Conservation (phyloP, 2,113 vertebrate species). For the Sceloporus tristichus region DNA sequence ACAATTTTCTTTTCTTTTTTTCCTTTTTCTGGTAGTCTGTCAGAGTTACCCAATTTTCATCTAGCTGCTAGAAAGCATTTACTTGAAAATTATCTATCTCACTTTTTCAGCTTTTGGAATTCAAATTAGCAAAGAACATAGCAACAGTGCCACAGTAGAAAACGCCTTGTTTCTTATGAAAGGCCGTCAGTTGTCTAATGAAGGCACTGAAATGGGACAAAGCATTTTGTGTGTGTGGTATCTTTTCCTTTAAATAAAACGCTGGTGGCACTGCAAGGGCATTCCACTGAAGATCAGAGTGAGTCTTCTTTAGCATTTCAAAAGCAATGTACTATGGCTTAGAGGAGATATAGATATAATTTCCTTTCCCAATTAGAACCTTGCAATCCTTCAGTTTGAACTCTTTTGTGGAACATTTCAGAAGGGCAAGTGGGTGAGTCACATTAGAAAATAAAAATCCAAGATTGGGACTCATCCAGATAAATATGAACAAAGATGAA, state of each 20-base stretch:
- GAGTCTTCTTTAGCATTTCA: not conserved
- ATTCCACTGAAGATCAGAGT: not conserved
- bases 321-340: not conserved
- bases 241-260: not conserved
- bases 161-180: not conserved
- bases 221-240: not conserved
- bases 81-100: not conserved
- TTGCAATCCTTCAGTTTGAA: constrained; percentile 30
- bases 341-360: not conserved
- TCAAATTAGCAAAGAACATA: not conserved
- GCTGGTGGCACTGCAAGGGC: not conserved
- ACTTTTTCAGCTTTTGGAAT: not conserved
- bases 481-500: constrained; percentile 27
- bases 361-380: constrained; percentile 13
- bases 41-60: not conserved
- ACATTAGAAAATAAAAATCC: constrained; percentile 32
- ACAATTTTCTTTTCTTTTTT: not conserved
- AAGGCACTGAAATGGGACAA: not conserved
- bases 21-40: not conserved
- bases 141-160: not conserved
- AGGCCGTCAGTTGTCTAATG: no score
- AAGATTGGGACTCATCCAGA: constrained; percentile 32
- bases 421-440: constrained; percentile 26
- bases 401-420: constrained; percentile 50
- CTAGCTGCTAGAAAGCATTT: not conserved